These are phyloP conservation scores for Scalopus aquaticus DNA, from an alignment of 2,113 vertebrate genomes.

Conservation along the genomic window DNA sequence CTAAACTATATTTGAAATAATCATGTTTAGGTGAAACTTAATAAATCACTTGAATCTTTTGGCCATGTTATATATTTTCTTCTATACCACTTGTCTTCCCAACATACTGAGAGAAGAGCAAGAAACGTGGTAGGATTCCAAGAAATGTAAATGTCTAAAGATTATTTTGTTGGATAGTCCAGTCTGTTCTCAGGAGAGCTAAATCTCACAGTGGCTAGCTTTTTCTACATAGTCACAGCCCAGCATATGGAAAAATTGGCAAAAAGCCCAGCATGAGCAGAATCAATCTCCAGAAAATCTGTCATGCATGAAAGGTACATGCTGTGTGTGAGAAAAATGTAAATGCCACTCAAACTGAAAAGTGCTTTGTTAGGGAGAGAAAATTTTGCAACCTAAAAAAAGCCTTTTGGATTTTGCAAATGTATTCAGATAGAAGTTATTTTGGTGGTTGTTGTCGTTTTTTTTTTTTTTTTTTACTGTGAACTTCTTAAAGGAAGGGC, in stretches of 20 bases:
- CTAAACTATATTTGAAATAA: background rate
- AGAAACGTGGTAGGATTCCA: background rate
- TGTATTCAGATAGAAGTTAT: background rate
- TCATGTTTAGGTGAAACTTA: too few relatives aligned
- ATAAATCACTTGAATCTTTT: background rate
- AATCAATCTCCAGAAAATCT: slow-evolving; percentile 51
- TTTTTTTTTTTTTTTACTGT: background rate
- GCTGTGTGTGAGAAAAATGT: slow-evolving; percentile 46
- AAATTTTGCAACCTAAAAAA: slow-evolving; percentile 16
- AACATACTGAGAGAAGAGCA: background rate
- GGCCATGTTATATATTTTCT: background rate
- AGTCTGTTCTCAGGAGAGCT: background rate
- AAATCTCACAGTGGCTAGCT: background rate
- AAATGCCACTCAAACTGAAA: slow-evolving; percentile 47
- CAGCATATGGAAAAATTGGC: slow-evolving; percentile 10
- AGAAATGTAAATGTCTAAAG: background rate
- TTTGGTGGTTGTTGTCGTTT: too few relatives aligned
- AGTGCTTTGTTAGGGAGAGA: slow-evolving; percentile 25
- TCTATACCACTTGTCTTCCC: too few relatives aligned
- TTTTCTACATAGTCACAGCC: background rate
- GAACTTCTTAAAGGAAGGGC: background rate
- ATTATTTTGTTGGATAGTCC: background rate
- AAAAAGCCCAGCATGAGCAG: slow-evolving; percentile 21
- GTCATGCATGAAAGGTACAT: slow-evolving; percentile 47
- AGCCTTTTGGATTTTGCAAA: background rate